These are phyloP conservation scores for Coccyzus lansbergi DNA, from an alignment of 2,797 vertebrate species.

Conservation along the genomic window DNA sequence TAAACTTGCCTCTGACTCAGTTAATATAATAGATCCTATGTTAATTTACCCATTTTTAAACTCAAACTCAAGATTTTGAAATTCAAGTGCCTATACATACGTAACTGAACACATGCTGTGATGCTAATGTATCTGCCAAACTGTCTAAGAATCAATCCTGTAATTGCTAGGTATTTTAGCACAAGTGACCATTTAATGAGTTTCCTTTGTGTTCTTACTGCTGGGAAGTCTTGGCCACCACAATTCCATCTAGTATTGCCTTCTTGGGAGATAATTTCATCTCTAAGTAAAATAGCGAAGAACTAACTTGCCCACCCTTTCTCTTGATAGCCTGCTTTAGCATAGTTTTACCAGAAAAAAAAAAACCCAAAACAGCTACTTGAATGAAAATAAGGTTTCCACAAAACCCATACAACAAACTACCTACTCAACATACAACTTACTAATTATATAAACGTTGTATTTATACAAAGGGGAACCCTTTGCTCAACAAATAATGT, in stretches of 20 bases:
- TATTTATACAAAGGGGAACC: neutral
- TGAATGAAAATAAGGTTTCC: neutral
- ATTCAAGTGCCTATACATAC: neutral
- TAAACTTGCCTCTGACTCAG: fast-evolving
- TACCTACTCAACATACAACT: neutral
- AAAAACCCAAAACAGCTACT: neutral
- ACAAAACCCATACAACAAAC: neutral
- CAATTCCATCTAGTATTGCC: neutral
- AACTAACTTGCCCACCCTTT: neutral
- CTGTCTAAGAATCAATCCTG: neutral
- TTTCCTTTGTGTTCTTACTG: neutral
- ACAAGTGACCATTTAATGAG: neutral
- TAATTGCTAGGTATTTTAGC: neutral
- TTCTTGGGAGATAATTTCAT: neutral
- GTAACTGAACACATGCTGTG: neutral
- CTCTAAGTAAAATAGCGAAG: neutral
- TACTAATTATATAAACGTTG: neutral
- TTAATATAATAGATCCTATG: too few relatives aligned
- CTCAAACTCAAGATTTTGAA: neutral
- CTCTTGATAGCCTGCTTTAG: neutral
- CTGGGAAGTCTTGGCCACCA: neutral
- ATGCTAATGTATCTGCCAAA: neutral
- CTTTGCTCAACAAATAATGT: neutral
- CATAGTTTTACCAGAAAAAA: neutral
- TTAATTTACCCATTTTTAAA: neutral